phyloP scores from a whole-genome alignment of 2,113 vertebrate genomes.

The Cynoglossus semilaevis region DNA sequence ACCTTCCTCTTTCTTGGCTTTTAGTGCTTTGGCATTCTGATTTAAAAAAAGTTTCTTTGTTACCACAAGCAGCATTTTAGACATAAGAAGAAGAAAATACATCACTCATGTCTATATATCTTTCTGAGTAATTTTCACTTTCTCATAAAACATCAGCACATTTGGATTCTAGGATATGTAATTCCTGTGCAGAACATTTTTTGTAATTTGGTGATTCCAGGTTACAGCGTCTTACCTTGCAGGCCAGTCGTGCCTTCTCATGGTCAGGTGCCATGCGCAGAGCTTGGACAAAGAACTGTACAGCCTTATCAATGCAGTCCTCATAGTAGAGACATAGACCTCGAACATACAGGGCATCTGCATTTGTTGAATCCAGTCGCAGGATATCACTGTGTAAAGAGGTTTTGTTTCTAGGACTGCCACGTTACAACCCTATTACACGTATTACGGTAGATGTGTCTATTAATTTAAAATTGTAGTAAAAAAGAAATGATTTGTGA shows the following conservation, averaged over 20 bases:
- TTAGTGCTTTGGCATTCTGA: constrained; percentile 95
- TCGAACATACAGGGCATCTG: constrained; percentile 90
- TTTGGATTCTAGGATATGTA: background rate
- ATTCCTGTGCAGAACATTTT: too few relatives aligned
- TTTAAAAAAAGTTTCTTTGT: background rate
- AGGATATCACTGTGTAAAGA: constrained; percentile 84
- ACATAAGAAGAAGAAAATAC: background rate
- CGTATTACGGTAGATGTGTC: too few relatives aligned
- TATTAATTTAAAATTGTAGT: too few relatives aligned
- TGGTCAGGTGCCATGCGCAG: constrained; percentile 96
- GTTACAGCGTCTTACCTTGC: constrained; percentile 90
- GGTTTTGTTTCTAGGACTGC: background rate
- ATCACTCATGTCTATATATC: background rate
- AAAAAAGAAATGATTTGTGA: too few relatives aligned
- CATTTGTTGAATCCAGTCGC: constrained; percentile 91
- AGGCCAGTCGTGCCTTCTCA: constrained; percentile 89
- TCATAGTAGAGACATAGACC: constrained; percentile 96
- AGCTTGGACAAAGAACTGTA: constrained; percentile 95
- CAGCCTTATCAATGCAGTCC: constrained; percentile 94
- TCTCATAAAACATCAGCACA: background rate
- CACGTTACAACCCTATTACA: too few relatives aligned
- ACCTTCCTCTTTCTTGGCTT: constrained; percentile 96
- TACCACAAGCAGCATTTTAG: background rate
- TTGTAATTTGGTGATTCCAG: too few relatives aligned
- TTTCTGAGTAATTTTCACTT: background rate